Conservation (phyloP, 2,797 vertebrate species). For the Alca torda region DNA sequence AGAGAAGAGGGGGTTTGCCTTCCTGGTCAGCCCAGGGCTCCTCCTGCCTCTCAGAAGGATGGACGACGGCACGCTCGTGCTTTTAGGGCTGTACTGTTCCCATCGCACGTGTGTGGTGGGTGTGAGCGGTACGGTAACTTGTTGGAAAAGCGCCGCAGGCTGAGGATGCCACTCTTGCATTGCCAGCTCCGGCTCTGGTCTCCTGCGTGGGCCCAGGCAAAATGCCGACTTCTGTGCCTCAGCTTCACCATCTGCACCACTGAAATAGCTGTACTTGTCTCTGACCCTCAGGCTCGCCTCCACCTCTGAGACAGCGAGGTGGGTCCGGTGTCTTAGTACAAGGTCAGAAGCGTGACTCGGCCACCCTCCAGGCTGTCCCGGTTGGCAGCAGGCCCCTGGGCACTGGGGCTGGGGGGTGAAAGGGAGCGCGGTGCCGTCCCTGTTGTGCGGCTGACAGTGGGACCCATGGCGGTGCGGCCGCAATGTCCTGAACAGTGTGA, state of each 20-base stretch:
- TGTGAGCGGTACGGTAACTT: neutral
- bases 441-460: neutral
- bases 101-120: neutral
- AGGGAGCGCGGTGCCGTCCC: neutral
- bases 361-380: neutral
- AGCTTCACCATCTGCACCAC: neutral
- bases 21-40: neutral
- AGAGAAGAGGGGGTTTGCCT: neutral
- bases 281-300: neutral
- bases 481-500: neutral
- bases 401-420: neutral
- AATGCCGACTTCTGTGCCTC: neutral
- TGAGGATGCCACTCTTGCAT: neutral
- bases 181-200: neutral
- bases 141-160: neutral
- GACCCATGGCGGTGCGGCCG: accelerated
- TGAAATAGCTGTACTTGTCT: neutral
- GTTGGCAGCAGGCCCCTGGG: neutral
- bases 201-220: neutral
- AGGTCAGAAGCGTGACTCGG: neutral
- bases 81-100: neutral
- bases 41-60: neutral
- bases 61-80: accelerated
- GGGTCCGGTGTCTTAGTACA: neutral
- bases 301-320: neutral